A percentile compares a stretch with the other conserved stretches of the same genome.
phyloP scores from a whole-genome alignment of 1,140 invertebrate species.

The Drosophila suzukii region DNA sequence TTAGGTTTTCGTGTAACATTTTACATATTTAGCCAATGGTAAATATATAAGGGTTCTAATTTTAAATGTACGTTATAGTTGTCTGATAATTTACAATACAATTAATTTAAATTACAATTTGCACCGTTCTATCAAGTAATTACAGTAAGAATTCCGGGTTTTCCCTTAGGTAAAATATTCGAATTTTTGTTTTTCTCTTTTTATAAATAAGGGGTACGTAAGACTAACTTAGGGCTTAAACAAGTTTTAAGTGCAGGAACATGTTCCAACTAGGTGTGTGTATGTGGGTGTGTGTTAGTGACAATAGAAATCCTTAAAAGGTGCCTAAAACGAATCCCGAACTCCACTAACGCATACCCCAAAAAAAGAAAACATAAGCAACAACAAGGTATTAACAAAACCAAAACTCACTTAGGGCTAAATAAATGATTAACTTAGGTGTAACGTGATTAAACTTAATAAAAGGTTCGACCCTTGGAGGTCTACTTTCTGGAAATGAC shows the following conservation, averaged over 20 bases:
- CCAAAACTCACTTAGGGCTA: slow-evolving; percentile 47
- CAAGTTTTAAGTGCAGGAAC: slow-evolving; percentile 71
- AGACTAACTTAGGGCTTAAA: slow-evolving; percentile 44
- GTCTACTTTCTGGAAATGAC: slow-evolving; percentile 73
- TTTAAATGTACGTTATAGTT: slow-evolving; percentile 12
- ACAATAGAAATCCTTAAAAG: slow-evolving; percentile 63
- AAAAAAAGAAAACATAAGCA: slow-evolving; percentile 48
- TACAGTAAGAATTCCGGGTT: slow-evolving; percentile 7
- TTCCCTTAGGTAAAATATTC: slow-evolving; percentile 36
- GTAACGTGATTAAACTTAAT: slow-evolving; percentile 25
- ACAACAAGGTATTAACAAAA: slow-evolving; percentile 71
- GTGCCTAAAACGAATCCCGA: slow-evolving; percentile 60
- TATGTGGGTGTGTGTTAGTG: slow-evolving; percentile 57
- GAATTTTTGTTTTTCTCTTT: slow-evolving; percentile 17
- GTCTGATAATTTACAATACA: slow-evolving; percentile 42
- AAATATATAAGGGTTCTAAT: slow-evolving; percentile 31
- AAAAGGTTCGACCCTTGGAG: slow-evolving; percentile 10
- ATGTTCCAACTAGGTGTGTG: slow-evolving; percentile 65
- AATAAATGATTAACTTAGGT: slow-evolving; percentile 22
- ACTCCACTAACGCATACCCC: slow-evolving; percentile 37
- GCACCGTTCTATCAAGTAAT: slow-evolving; percentile 38
- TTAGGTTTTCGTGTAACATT: slow-evolving; percentile 34
- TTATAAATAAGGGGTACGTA: slow-evolving; percentile 36
- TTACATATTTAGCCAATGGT: slow-evolving; percentile 24
- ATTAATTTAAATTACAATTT: slow-evolving; percentile 54